Conservation (phyloP, 2,888 invertebrate genomes). For the Digitonthophagus gazella region DNA sequence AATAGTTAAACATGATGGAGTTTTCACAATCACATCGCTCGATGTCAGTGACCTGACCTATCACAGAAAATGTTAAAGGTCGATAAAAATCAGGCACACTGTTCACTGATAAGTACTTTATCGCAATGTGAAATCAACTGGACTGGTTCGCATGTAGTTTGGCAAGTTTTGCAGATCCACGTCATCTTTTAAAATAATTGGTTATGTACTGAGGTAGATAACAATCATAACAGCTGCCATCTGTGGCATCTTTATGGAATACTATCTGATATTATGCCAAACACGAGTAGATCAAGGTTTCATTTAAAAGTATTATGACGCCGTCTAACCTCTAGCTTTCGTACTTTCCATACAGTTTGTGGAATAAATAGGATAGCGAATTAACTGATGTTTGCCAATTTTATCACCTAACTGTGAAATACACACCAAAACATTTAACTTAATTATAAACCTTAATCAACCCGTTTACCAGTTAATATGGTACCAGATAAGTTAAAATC, state of each 20-base stretch:
- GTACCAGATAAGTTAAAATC: too few relatives aligned
- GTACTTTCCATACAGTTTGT: not conserved
- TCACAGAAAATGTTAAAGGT: not conserved
- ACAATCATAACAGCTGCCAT: not conserved
- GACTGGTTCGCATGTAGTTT: not conserved
- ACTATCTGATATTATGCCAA: constrained; percentile 4
- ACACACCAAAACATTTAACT: too few relatives aligned
- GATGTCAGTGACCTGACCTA: not conserved
- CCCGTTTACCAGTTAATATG: too few relatives aligned
- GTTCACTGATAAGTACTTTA: not conserved
- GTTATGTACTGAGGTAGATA: not conserved
- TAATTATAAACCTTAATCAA: too few relatives aligned
- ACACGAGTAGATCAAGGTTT: not conserved
- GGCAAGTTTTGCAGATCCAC: not conserved
- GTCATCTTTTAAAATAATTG: not conserved
- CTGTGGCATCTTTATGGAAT: not conserved
- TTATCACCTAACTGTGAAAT: too few relatives aligned
- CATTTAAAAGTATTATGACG: not conserved
- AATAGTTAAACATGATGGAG: too few relatives aligned
- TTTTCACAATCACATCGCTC: not conserved
- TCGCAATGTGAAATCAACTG: not conserved
- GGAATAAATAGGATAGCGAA: not conserved
- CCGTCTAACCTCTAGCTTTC: not conserved
- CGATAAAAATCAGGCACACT: not conserved
- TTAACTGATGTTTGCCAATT: not conserved